These are phyloP conservation scores for Blera fallax DNA, from an alignment of 2,888 invertebrate species.

Conservation along the genomic window DNA sequence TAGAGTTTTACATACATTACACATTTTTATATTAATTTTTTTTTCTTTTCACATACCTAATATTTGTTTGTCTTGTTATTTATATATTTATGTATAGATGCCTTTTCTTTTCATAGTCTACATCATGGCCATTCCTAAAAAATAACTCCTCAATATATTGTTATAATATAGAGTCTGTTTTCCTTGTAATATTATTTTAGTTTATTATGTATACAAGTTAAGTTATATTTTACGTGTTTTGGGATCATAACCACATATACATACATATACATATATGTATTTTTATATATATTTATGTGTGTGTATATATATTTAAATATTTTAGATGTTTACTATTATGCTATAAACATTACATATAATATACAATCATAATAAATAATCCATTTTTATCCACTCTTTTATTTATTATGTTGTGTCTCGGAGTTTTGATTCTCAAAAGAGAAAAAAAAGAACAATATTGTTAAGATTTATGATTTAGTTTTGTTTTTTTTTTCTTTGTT, in stretches of 20 bases:
- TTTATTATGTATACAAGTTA: conserved; percentile 53
- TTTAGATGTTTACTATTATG: conserved; percentile 57
- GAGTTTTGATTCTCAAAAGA: conserved; percentile 69
- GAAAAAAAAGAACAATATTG: conserved; percentile 56
- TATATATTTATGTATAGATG: conserved; percentile 56
- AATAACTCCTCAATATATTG: conserved; percentile 65
- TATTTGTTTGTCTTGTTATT: conserved; percentile 27
- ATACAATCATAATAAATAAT: conserved; percentile 63
- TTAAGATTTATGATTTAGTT: conserved; percentile 42
- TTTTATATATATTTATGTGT: too few relatives aligned
- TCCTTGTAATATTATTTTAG: conserved; percentile 21
- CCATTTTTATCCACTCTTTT: conserved; percentile 18
- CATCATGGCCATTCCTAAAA: conserved; percentile 71
- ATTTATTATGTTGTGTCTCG: conserved; percentile 36
- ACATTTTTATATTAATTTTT: conserved; percentile 42
- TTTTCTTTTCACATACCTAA: conserved; percentile 55
- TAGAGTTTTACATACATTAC: conserved; percentile 67
- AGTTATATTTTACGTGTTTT: conserved; percentile 26
- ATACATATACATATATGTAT: conserved; percentile 26
- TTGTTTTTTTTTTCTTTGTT: background rate
- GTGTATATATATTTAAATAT: conserved; percentile 39
- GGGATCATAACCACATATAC: conserved; percentile 49
- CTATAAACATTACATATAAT: conserved; percentile 56
- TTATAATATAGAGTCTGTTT: conserved; percentile 55
- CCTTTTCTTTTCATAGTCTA: conserved; percentile 57